phyloP scores from a whole-genome alignment of 2,113 vertebrate genomes.

The Polypterus bichir region DNA sequence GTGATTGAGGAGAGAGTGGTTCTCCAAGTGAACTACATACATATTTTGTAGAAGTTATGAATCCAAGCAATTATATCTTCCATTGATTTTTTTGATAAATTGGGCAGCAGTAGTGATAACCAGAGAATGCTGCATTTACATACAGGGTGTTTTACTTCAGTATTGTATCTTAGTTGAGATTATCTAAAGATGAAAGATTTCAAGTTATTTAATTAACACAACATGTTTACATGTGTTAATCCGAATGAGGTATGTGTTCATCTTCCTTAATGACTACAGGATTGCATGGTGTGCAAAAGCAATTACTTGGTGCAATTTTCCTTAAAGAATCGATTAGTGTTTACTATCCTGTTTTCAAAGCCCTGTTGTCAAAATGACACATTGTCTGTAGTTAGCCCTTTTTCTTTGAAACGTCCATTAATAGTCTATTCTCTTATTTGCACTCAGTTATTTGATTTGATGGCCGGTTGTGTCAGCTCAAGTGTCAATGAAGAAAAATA shows the following conservation, averaged over 20 bases:
- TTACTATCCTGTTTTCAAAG: slow-evolving; percentile 17
- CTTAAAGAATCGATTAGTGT: slow-evolving; percentile 25
- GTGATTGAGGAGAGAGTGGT: too few relatives aligned
- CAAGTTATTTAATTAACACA: slow-evolving; percentile 23
- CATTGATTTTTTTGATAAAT: too few relatives aligned
- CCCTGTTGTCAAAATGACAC: slow-evolving; percentile 13
- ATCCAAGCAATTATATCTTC: too few relatives aligned
- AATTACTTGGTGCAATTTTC: slow-evolving; percentile 27
- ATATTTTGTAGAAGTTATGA: too few relatives aligned
- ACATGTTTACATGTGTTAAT: slow-evolving; percentile 16
- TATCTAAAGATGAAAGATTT: slow-evolving; percentile 1
- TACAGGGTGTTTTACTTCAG: too few relatives aligned
- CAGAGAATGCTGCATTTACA: too few relatives aligned
- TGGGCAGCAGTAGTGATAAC: too few relatives aligned
- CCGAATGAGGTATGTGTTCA: slow-evolving; percentile 21
- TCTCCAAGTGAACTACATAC: too few relatives aligned
- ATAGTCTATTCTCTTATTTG: too few relatives aligned
- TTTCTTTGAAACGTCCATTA: background rate
- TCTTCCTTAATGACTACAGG: slow-evolving; percentile 29
- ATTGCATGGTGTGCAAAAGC: slow-evolving; percentile 29
- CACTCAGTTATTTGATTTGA: background rate
- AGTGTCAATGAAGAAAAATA: too few relatives aligned
- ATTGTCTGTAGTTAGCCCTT: background rate
- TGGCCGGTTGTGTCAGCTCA: background rate
- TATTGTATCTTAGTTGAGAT: too few relatives aligned